These are phyloP conservation scores for Stomatorhinus ivindoensis DNA, from an alignment of 2,113 vertebrate genomes.

Conservation along the genomic window DNA sequence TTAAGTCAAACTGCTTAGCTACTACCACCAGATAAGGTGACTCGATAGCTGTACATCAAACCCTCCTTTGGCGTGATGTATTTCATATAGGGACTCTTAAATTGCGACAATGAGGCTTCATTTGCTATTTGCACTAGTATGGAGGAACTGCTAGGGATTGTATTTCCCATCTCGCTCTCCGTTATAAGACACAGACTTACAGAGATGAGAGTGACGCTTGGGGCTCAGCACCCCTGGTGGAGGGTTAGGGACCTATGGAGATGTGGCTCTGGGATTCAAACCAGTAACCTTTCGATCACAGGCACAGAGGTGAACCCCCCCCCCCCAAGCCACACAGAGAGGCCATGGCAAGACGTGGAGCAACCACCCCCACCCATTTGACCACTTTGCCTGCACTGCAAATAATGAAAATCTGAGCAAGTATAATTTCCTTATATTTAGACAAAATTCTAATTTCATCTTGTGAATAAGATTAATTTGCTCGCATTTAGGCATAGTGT, in stretches of 20 bases:
- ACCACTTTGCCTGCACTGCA: neutral
- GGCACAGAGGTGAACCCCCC: neutral
- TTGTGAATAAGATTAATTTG: no score
- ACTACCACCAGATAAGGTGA: neutral
- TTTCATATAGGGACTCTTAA: neutral
- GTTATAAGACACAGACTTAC: neutral
- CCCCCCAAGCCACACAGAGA: neutral
- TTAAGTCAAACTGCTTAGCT: neutral
- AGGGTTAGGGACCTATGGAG: neutral
- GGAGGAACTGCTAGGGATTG: neutral
- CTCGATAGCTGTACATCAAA: neutral
- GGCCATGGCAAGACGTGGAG: neutral
- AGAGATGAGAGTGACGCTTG: neutral
- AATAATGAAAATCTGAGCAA: no score
- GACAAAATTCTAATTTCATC: no score
- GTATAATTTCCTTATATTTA: no score
- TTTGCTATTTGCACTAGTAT: neutral
- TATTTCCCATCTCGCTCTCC: neutral
- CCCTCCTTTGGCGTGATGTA: neutral
- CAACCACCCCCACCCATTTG: neutral
- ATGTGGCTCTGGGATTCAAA: neutral
- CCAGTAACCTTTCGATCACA: neutral
- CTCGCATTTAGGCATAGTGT: no score
- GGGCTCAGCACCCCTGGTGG: neutral
- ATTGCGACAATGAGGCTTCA: neutral